Percentiles rank a stretch among this genome's conserved stretches.
These are phyloP conservation scores for Mormyrus hasselquistii DNA, from an alignment of 2,797 vertebrate species.

Conservation along the genomic window DNA sequence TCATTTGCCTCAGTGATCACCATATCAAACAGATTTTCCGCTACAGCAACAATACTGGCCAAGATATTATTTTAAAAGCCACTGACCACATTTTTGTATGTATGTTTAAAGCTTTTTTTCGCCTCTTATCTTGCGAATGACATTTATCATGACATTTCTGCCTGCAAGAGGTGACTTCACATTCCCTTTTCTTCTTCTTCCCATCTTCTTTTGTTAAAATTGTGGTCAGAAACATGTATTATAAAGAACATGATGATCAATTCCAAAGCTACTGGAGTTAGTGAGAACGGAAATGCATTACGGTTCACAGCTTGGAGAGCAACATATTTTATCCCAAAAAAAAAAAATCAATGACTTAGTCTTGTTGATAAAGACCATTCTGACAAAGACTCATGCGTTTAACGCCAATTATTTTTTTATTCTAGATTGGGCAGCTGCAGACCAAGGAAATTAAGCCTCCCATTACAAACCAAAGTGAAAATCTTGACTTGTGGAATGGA, in stretches of 20 bases:
- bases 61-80: conserved; percentile 15
- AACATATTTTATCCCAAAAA: background rate
- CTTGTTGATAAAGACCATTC: background rate
- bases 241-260: background rate
- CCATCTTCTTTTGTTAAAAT: background rate
- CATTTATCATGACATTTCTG: conserved; percentile 21
- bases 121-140: conserved; percentile 15
- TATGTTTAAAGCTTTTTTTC: conserved; percentile 8
- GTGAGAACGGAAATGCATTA: background rate
- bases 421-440: background rate
- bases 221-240: conserved; percentile 7
- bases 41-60: background rate
- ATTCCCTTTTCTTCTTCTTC: background rate
- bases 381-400: background rate
- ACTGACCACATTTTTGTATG: conserved; percentile 4
- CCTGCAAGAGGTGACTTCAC: background rate
- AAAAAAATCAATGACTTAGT: background rate
- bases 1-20: conserved; percentile 5
- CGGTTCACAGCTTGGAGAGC: background rate
- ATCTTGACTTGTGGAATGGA: background rate
- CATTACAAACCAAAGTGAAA: background rate
- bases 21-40: background rate
- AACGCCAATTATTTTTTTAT: background rate
- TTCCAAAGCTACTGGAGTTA: background rate
- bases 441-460: background rate